Percentiles rank a stretch among this genome's conserved stretches.
phyloP scores from a whole-genome alignment of 2,888 invertebrate species.

The Ryuthela nishihirai region DNA sequence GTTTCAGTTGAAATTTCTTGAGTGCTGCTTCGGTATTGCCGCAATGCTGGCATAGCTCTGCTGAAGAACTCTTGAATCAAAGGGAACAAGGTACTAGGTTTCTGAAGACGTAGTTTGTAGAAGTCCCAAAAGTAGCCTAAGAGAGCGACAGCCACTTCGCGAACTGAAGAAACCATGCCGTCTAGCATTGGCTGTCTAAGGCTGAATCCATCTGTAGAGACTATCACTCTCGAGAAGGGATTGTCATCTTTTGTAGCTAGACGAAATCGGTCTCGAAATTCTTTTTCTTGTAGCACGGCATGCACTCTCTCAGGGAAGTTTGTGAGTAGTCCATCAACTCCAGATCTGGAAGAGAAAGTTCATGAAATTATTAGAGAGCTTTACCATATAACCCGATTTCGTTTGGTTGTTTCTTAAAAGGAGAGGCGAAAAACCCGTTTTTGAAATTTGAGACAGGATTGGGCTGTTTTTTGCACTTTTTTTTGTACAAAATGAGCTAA shows the following conservation, averaged over 20 bases:
- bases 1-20: too few relatives aligned
- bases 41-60: slow-evolving; percentile 6
- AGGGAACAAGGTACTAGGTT: slow-evolving; percentile 26
- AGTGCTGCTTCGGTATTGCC: slow-evolving; percentile 5
- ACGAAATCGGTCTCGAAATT: slow-evolving; percentile 37
- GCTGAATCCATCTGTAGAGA: slow-evolving; percentile 4
- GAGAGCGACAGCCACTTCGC: slow-evolving; percentile 25
- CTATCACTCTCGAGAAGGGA: slow-evolving; percentile 34
- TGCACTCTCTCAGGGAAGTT: slow-evolving; percentile 41
- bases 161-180: slow-evolving; percentile 6
- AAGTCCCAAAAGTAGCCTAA: slow-evolving; percentile 35
- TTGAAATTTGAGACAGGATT: too few relatives aligned
- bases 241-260: slow-evolving; percentile 40
- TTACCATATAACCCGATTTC: neutral
- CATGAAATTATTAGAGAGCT: neutral
- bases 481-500: too few relatives aligned
- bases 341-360: slow-evolving; percentile 6
- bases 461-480: too few relatives aligned
- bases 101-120: slow-evolving; percentile 23
- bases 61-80: slow-evolving; percentile 20
- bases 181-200: neutral
- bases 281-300: slow-evolving; percentile 35
- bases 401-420: neutral
- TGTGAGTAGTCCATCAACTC: slow-evolving; percentile 41
- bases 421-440: too few relatives aligned